Evolutionary conservation across 2,113 vertebrate species (phyloP).

Genomic region (Leptobrachium leishanense): DNA sequence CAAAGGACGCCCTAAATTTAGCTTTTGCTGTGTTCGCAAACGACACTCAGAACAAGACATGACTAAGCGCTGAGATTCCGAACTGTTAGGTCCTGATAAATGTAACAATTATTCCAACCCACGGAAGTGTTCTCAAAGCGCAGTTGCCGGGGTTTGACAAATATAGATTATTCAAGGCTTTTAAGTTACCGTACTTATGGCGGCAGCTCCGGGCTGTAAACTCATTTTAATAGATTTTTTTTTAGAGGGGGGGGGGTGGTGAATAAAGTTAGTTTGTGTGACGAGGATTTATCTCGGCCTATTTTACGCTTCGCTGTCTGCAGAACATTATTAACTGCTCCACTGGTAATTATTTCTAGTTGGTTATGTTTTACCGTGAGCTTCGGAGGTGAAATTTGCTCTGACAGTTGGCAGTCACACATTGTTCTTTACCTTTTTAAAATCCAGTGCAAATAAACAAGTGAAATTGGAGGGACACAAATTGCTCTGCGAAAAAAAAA

Average conservation of each 20-base stretch:
- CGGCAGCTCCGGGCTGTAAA: background rate
- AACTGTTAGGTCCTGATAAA: constrained; percentile 31
- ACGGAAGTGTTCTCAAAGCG: constrained; percentile 26
- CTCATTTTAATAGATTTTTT: constrained; percentile 14
- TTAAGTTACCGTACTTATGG: constrained; percentile 18
- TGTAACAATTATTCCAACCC: constrained; percentile 37
- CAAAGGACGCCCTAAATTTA: no score
- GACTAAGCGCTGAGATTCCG: constrained; percentile 28
- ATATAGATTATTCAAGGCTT: constrained; percentile 40
- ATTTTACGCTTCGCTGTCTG: background rate
- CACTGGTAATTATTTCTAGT: no score
- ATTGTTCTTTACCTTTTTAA: no score
- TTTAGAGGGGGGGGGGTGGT: background rate
- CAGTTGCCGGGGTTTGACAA: constrained; percentile 19
- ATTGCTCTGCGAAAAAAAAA: no score
- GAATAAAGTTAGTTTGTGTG: background rate
- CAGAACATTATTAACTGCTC: no score
- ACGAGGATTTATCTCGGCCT: background rate
- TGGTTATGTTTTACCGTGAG: no score
- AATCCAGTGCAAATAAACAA: no score
- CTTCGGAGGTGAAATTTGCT: no score
- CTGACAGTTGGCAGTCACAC: no score
- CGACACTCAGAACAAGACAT: constrained; percentile 40
- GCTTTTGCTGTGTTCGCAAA: constrained; percentile 13
- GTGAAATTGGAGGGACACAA: no score